phyloP scores from a whole-genome alignment of 2,113 vertebrate genomes.

The Nymphicus hollandicus region DNA sequence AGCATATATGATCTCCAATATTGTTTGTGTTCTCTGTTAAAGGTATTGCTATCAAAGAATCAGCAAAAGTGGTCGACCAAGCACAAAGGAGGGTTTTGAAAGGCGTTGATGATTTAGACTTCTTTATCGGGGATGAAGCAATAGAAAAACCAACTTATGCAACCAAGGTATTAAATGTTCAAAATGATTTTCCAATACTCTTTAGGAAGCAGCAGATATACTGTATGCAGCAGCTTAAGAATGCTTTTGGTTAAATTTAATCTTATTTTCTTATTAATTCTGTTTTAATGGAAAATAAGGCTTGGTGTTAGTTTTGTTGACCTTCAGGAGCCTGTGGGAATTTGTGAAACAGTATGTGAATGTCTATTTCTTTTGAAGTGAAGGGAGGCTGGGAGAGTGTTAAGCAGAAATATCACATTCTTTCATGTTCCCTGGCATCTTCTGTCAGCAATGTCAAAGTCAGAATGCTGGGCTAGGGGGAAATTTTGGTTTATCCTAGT shows the following conservation, averaged over 20 bases:
- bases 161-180: slow-evolving; percentile 84
- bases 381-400: neutral
- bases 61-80: slow-evolving; percentile 96
- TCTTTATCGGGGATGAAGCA: slow-evolving; percentile 98
- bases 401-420: neutral
- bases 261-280: neutral
- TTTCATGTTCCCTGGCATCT: neutral
- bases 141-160: slow-evolving; percentile 96
- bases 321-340: neutral
- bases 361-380: neutral
- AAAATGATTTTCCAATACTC: neutral
- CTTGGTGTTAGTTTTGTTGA: neutral
- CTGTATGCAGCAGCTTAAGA: neutral
- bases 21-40: slow-evolving; percentile 45
- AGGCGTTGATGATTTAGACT: slow-evolving; percentile 97
- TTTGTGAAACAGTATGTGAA: neutral
- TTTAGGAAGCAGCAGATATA: neutral
- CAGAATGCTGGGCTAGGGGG: neutral
- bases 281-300: neutral
- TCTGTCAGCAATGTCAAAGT: neutral
- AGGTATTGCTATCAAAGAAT: slow-evolving; percentile 99
- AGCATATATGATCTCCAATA: neutral
- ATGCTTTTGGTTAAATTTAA: neutral
- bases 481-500: neutral
- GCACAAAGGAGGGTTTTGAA: slow-evolving; percentile 97